phyloP scores from a whole-genome alignment of 2,797 vertebrate genomes.

The Valencia hispanica region DNA sequence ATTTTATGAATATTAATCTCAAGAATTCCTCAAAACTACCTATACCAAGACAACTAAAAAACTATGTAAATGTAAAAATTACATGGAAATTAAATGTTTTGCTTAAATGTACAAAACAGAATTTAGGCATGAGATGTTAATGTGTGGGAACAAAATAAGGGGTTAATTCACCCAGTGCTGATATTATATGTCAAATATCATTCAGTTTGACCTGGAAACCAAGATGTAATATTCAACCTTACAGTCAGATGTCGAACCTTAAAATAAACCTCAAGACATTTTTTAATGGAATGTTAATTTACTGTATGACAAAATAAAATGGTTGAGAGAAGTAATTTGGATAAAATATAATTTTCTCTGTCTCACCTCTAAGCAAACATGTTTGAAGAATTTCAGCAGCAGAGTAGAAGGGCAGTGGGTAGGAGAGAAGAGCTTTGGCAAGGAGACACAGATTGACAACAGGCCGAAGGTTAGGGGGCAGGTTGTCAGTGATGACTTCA shows the following conservation, averaged over 20 bases:
- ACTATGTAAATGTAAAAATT: too few species aligned
- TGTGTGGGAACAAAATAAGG: not conserved
- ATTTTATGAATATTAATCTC: too few species aligned
- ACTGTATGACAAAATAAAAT: not conserved
- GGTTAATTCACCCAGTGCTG: too few species aligned
- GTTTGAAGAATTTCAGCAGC: slow-evolving; percentile 79
- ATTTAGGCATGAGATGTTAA: too few species aligned
- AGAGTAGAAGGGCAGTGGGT: slow-evolving; percentile 85
- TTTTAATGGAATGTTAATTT: not conserved
- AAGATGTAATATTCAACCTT: not conserved
- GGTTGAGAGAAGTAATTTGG: not conserved
- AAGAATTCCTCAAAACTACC: too few species aligned
- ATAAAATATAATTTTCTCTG: not conserved
- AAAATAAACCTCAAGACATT: not conserved
- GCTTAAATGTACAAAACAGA: too few species aligned
- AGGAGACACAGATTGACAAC: slow-evolving; percentile 83
- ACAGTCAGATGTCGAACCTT: not conserved
- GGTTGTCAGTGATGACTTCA: slow-evolving; percentile 86
- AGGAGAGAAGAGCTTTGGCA: slow-evolving; percentile 84
- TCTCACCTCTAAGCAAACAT: slow-evolving; percentile 65
- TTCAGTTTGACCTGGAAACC: not conserved
- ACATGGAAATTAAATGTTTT: too few species aligned
- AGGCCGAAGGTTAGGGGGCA: slow-evolving; percentile 79
- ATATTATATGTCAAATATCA: not conserved
- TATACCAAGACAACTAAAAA: too few species aligned